These are phyloP conservation scores for Semotilus atromaculatus DNA, from an alignment of 2,797 vertebrate species.

Conservation along the genomic window DNA sequence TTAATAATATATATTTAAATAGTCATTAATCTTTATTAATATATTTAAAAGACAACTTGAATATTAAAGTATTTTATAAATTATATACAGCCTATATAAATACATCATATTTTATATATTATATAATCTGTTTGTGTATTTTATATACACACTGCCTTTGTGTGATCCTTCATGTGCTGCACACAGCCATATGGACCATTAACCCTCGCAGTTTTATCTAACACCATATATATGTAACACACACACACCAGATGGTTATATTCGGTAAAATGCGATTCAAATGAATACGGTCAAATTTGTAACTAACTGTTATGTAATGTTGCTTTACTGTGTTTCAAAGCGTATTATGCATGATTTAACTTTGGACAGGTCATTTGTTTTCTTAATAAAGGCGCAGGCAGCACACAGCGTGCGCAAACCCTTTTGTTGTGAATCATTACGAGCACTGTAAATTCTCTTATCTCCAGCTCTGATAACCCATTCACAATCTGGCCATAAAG, in stretches of 20 bases:
- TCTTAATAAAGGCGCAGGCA: conserved; percentile 7
- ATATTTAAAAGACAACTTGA: neutral
- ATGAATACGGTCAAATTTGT: conserved; percentile 2
- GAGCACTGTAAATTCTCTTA: conserved; percentile 59
- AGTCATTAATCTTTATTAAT: neutral
- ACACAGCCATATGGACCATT: too few relatives aligned
- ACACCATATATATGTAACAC: neutral
- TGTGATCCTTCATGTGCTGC: too few relatives aligned
- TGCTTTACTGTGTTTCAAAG: neutral
- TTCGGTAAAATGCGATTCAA: neutral
- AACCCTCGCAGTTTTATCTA: too few relatives aligned
- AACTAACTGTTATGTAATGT: neutral
- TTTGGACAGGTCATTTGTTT: neutral
- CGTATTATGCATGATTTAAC: conserved; percentile 6
- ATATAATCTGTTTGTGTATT: neutral
- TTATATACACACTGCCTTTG: too few relatives aligned
- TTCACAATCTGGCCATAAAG: conserved; percentile 61
- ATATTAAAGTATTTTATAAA: neutral
- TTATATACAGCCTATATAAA: neutral
- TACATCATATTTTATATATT: neutral
- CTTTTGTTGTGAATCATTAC: conserved; percentile 58
- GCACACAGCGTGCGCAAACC: conserved; percentile 26
- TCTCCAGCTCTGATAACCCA: conserved; percentile 60
- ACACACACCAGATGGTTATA: neutral
- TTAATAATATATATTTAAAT: neutral